A percentile compares a stretch with the other conserved stretches of the same genome.
These are phyloP conservation scores for Melitaea athalia DNA, from an alignment of 2,888 invertebrate species.

Conservation along the genomic window DNA sequence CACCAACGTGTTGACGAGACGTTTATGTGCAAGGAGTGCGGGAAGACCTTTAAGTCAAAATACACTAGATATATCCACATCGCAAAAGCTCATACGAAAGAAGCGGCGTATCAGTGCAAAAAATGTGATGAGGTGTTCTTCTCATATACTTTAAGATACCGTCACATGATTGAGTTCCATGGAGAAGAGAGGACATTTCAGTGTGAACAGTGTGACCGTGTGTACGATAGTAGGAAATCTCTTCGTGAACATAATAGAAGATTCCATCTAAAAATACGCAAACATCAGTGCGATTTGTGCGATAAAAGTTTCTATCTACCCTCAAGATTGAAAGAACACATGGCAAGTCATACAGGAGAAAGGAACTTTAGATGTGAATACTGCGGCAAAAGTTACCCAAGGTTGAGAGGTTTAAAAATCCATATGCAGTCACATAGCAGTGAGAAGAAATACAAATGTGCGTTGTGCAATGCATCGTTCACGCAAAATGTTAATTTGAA, in stretches of 20 bases:
- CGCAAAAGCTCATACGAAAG: constrained; percentile 63
- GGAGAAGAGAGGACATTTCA: constrained; percentile 63
- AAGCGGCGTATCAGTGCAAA: constrained; percentile 68
- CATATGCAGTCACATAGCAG: constrained; percentile 81
- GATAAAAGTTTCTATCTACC: constrained; percentile 78
- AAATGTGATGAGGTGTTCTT: constrained; percentile 70
- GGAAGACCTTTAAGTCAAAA: constrained; percentile 69
- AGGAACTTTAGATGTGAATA: constrained; percentile 68
- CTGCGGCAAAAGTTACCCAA: constrained; percentile 71
- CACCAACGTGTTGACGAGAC: constrained; percentile 66
- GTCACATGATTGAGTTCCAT: constrained; percentile 69
- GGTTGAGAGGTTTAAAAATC: constrained; percentile 70
- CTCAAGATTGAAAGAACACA: constrained; percentile 67
- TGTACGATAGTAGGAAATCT: constrained; percentile 70
- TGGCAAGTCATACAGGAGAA: constrained; percentile 74
- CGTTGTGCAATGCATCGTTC: constrained; percentile 77
- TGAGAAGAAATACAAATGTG: constrained; percentile 79
- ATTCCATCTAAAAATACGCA: constrained; percentile 66
- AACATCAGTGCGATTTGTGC: constrained; percentile 79
- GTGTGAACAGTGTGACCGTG: constrained; percentile 67
- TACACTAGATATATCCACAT: constrained; percentile 67
- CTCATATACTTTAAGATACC: constrained; percentile 62
- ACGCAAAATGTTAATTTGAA: constrained; percentile 81
- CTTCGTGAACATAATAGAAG: constrained; percentile 67
- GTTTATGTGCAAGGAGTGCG: constrained; percentile 75